phyloP scores from a whole-genome alignment of 1,140 invertebrate species.

The Mamestra configurata region DNA sequence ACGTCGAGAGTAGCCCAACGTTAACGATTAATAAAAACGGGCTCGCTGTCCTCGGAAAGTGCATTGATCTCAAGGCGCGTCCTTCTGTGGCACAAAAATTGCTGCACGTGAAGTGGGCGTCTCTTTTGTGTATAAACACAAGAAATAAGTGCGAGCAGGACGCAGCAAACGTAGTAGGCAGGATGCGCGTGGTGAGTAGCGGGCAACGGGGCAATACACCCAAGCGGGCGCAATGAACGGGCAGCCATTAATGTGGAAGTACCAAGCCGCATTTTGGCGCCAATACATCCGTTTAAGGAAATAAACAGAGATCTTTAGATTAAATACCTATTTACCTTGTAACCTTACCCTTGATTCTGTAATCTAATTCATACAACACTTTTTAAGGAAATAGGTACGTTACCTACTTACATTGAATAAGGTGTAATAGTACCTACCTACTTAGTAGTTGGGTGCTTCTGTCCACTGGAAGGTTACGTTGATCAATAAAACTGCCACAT shows the following conservation, averaged over 20 bases:
- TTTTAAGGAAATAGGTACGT: neutral
- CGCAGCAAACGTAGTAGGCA: constrained; percentile 79
- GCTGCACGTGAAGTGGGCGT: constrained; percentile 80
- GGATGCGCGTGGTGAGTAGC: constrained; percentile 84
- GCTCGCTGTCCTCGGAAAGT: constrained; percentile 85
- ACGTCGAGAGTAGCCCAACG: constrained; percentile 62
- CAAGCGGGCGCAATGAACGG: constrained; percentile 86
- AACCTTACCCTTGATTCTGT: neutral
- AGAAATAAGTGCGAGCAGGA: constrained; percentile 74
- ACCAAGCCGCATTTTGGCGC: constrained; percentile 84
- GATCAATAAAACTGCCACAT: neutral
- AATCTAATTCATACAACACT: neutral
- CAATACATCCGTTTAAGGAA: constrained; percentile 71
- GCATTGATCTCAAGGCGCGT: constrained; percentile 85
- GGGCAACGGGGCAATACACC: constrained; percentile 87
- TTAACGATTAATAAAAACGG: constrained; percentile 81
- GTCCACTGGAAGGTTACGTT: neutral
- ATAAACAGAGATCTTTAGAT: constrained; percentile 41
- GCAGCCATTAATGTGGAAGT: constrained; percentile 80
- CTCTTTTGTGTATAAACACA: constrained; percentile 69
- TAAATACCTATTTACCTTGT: constrained; percentile 13
- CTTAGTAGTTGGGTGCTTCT: too few species aligned
- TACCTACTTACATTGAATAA: too few species aligned
- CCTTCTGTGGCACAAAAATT: constrained; percentile 86
- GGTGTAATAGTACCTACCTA: too few species aligned